Percentiles rank a stretch among this genome's conserved stretches.
These are phyloP conservation scores for Synergus itoensis DNA, from an alignment of 2,888 invertebrate species.

Conservation along the genomic window DNA sequence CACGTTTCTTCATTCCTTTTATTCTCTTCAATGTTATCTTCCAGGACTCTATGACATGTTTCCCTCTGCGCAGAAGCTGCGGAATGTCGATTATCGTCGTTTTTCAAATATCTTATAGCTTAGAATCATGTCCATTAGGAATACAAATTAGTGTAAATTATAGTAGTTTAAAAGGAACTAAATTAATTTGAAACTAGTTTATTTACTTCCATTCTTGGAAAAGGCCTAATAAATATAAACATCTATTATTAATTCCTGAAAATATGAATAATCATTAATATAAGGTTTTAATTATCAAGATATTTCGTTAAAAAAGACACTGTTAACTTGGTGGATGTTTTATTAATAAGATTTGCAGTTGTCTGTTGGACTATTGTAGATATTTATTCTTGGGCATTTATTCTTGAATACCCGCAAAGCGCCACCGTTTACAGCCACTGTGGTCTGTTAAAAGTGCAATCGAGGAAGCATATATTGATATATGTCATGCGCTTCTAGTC, in stretches of 20 bases:
- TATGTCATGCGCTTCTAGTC: slow-evolving; percentile 66
- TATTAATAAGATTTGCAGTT: neutral
- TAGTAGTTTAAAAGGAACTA: too few relatives aligned
- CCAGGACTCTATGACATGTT: slow-evolving; percentile 6
- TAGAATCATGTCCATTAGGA: too few relatives aligned
- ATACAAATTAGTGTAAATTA: too few relatives aligned
- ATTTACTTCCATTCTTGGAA: too few relatives aligned
- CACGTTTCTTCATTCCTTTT: slow-evolving; percentile 37
- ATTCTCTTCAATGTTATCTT: slow-evolving; percentile 31
- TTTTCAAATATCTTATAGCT: neutral
- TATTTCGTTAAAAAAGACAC: neutral
- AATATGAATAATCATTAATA: too few relatives aligned
- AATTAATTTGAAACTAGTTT: too few relatives aligned
- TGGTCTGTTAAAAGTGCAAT: slow-evolving; percentile 71
- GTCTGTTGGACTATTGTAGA: neutral
- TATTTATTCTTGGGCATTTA: neutral
- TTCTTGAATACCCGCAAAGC: slow-evolving; percentile 54
- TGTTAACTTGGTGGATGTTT: neutral
- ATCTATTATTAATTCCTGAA: too few relatives aligned
- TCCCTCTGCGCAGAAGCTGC: slow-evolving; percentile 30
- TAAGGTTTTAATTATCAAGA: neutral
- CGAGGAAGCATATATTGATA: slow-evolving; percentile 58
- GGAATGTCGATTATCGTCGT: neutral
- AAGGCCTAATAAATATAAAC: too few relatives aligned
- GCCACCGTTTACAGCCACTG: slow-evolving; percentile 71